phyloP scores from a whole-genome alignment of 2,113 vertebrate genomes.

The Nycticorax nycticorax region DNA sequence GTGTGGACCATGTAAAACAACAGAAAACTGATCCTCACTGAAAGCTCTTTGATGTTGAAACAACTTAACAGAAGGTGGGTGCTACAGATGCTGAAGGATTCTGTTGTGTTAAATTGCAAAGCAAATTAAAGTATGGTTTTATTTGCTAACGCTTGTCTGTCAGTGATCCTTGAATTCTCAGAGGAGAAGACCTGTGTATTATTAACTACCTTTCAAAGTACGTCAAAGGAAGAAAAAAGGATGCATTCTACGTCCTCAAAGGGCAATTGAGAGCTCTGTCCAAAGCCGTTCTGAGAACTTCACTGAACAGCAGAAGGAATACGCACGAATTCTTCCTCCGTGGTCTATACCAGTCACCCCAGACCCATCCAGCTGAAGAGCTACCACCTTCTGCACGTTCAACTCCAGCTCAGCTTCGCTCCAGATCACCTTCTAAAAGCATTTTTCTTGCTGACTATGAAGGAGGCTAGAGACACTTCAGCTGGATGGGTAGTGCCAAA shows the following conservation, averaged over 20 bases:
- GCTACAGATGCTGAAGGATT: not conserved
- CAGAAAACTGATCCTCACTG: not conserved
- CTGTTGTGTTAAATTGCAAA: not conserved
- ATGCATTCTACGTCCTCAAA: not conserved
- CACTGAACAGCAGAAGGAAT: not conserved
- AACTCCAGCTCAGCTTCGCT: not conserved
- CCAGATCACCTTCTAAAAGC: not conserved
- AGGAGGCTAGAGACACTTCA: not conserved
- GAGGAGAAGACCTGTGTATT: not conserved
- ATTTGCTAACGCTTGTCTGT: not conserved
- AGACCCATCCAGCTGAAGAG: not conserved
- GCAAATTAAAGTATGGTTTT: not conserved
- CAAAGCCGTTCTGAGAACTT: not conserved
- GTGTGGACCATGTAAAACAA: not conserved
- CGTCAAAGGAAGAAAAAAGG: not conserved
- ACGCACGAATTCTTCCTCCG: not conserved
- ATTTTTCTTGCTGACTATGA: not conserved
- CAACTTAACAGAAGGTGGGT: not conserved
- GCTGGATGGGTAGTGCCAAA: not conserved
- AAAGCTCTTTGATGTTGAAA: not conserved
- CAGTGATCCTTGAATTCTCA: not conserved
- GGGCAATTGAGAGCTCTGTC: not conserved
- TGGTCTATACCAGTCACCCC: not conserved
- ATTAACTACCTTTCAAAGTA: not conserved
- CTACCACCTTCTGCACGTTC: not conserved